A percentile compares a stretch with the other conserved stretches of the same genome.
phyloP scores from a whole-genome alignment of 2,113 vertebrate species.

The Chaetodon trifascialis region DNA sequence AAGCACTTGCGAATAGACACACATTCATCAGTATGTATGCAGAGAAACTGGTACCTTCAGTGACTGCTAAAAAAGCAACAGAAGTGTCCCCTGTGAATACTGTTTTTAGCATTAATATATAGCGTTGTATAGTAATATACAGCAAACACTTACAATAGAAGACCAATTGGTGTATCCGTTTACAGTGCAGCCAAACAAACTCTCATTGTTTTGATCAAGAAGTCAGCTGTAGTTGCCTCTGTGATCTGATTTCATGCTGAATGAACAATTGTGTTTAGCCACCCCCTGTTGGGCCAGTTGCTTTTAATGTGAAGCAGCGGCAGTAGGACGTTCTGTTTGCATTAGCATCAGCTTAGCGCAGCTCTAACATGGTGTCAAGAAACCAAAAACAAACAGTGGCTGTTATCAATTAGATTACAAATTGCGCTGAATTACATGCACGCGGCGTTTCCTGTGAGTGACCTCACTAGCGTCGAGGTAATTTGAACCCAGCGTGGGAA shows the following conservation, averaged over 20 bases:
- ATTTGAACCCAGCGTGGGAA: background rate
- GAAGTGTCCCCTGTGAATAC: background rate
- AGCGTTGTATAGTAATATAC: background rate
- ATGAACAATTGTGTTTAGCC: background rate
- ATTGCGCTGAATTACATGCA: background rate
- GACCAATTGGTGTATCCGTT: background rate
- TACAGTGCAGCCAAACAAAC: background rate
- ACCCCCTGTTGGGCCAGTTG: background rate
- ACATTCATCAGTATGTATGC: slow-evolving; percentile 7
- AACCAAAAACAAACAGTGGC: background rate
- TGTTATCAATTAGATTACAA: background rate
- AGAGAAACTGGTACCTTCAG: background rate
- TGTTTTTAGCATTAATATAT: background rate
- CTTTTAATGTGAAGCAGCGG: background rate
- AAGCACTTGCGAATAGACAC: slow-evolving; percentile 47
- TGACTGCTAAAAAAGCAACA: background rate
- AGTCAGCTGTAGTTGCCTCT: background rate
- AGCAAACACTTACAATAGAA: background rate
- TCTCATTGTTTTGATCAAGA: background rate
- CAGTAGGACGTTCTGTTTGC: background rate
- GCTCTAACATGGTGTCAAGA: no score
- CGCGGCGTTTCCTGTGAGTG: background rate
- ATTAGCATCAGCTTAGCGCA: background rate
- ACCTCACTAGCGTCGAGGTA: background rate
- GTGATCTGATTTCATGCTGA: background rate